Evolutionary conservation across 1,140 invertebrate species (phyloP).

Genomic region (Zaprionus africanus): DNA sequence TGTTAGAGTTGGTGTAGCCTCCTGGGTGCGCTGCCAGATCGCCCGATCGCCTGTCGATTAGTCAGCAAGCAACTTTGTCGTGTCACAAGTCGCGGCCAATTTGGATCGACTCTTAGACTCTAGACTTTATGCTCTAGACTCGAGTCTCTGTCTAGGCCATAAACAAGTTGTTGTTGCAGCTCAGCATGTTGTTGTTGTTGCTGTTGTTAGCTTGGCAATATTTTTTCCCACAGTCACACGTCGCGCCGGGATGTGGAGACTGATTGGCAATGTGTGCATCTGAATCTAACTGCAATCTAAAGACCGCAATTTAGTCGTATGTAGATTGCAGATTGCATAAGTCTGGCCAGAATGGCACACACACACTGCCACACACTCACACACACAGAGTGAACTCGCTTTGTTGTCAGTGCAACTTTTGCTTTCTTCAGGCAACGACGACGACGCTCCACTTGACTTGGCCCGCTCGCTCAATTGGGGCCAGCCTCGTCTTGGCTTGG

Average conservation of each 20-base stretch:
- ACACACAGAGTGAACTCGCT: background rate
- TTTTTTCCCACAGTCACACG: conserved; percentile 56
- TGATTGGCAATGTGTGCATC: conserved; percentile 71
- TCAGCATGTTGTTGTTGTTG: conserved; percentile 8
- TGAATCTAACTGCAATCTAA: conserved; percentile 45
- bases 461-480: conserved; percentile 35
- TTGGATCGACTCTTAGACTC: conserved; percentile 24
- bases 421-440: conserved; percentile 62
- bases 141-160: conserved; percentile 18
- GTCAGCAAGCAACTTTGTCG: conserved; percentile 50
- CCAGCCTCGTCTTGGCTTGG: conserved; percentile 14
- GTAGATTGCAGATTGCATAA: conserved; percentile 68
- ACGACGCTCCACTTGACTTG: conserved; percentile 50
- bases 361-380: conserved; percentile 5
- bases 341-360: conserved; percentile 50
- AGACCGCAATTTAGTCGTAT: conserved; percentile 50
- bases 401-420: conserved; percentile 43
- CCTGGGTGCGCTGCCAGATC: conserved; percentile 31
- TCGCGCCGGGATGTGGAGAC: conserved; percentile 50
- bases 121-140: background rate
- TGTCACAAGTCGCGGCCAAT: conserved; percentile 48
- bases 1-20: conserved; percentile 47
- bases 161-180: conserved; percentile 19
- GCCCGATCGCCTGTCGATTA: conserved; percentile 59
- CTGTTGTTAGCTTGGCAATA: conserved; percentile 20